phyloP scores from a whole-genome alignment of 1,140 invertebrate species.

The Eubasilissa regina region DNA sequence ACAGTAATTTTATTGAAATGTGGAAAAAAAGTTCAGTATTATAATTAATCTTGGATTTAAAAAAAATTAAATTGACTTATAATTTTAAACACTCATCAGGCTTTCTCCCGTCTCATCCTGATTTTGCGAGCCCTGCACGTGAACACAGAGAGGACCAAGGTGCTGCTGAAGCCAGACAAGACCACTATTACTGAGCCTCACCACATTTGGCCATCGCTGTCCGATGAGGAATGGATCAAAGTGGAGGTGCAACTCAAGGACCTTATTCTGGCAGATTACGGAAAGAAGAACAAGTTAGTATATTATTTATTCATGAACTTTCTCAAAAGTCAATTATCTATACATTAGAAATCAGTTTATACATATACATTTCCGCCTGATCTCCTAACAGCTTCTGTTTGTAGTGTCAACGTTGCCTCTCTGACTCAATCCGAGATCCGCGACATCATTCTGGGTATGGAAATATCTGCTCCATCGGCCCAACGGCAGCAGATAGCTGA shows the following conservation, averaged over 20 bases:
- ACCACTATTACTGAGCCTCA: constrained; percentile 99
- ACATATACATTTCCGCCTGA: too few species aligned
- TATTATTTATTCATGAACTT: constrained; percentile 21
- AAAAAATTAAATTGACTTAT: too few species aligned
- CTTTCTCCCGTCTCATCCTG: constrained; percentile 97
- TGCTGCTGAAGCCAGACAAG: constrained; percentile 98
- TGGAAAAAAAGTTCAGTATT: too few species aligned
- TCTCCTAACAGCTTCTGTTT: constrained; percentile 58
- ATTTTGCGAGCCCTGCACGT: constrained; percentile 98
- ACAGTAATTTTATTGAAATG: too few species aligned
- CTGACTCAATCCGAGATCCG: constrained; percentile 99
- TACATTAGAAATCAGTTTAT: too few species aligned
- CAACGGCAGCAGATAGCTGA: constrained; percentile 99
- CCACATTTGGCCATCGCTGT: constrained; percentile 99
- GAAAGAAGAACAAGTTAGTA: constrained; percentile 97
- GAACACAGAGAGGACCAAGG: constrained; percentile 99
- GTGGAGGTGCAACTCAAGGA: constrained; percentile 99
- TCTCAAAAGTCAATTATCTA: too few species aligned
- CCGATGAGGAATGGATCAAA: constrained; percentile 99
- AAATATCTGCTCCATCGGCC: constrained; percentile 98
- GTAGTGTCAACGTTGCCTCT: constrained; percentile 96
- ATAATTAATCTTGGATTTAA: too few species aligned
- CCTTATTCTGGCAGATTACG: constrained; percentile 98
- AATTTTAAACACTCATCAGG: constrained; percentile 67
- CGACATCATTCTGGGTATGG: constrained; percentile 99